phyloP scores from a whole-genome alignment of 2,113 vertebrate genomes.

The Ailuropoda melanoleuca region DNA sequence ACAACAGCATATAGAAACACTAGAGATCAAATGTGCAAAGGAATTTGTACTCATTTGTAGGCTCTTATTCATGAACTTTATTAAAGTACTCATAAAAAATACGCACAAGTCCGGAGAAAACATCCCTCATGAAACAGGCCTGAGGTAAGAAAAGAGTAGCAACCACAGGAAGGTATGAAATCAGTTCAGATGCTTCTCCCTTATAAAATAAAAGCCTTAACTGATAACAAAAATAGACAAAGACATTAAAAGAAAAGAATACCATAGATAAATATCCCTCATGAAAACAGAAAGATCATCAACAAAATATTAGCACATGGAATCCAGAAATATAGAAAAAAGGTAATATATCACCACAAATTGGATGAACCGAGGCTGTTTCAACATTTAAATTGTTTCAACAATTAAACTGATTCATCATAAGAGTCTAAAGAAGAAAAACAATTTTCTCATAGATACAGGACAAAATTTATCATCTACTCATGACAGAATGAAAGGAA shows the following conservation, averaged over 20 bases:
- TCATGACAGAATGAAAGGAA: neutral
- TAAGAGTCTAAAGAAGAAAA: neutral
- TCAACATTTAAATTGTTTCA: neutral
- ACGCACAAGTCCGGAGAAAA: neutral
- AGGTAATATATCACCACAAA: neutral
- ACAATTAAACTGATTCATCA: neutral
- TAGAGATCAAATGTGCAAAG: neutral
- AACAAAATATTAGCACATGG: neutral
- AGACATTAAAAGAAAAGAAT: neutral
- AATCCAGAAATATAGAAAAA: neutral
- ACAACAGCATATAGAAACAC: neutral
- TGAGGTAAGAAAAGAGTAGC: neutral
- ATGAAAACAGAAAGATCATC: neutral
- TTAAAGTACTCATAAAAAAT: neutral
- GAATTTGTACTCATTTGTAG: neutral
- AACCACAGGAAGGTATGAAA: neutral
- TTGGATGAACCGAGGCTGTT: neutral
- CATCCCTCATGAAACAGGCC: fast-evolving
- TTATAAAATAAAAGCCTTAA: neutral
- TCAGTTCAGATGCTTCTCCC: neutral
- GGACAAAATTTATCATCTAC: neutral
- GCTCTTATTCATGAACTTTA: neutral
- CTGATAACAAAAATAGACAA: neutral
- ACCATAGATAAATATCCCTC: neutral
- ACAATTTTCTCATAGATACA: neutral